A percentile compares a stretch with the other conserved stretches of the same genome.
Conservation (phyloP, 1,140 invertebrate species). For the Phymastichus coffea region DNA sequence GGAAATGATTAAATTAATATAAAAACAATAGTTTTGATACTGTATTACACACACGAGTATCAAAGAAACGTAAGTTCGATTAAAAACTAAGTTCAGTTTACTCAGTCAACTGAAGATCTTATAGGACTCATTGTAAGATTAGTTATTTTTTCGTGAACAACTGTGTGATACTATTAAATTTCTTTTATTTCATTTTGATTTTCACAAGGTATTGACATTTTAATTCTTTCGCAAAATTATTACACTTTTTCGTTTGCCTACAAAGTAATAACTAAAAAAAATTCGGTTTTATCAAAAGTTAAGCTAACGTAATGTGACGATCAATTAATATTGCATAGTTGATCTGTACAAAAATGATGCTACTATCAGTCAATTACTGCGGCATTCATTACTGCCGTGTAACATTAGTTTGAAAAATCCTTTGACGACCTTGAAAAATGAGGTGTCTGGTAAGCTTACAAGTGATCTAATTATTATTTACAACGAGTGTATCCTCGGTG, state of each 20-base stretch:
- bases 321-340: conserved; percentile 8
- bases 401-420: not conserved
- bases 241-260: not conserved
- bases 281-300: not conserved
- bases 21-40: too few relatives aligned
- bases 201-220: not conserved
- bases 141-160: too few relatives aligned
- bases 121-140: too few relatives aligned
- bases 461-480: conserved; percentile 15
- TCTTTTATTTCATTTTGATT: too few relatives aligned
- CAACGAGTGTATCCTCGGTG: not conserved
- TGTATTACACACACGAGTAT: too few relatives aligned
- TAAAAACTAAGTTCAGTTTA: too few relatives aligned
- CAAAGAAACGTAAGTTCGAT: too few relatives aligned
- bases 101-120: too few relatives aligned
- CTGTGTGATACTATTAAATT: too few relatives aligned
- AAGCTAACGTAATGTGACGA: not conserved
- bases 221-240: not conserved
- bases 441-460: not conserved
- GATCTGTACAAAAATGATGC: not conserved
- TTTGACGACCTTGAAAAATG: not conserved
- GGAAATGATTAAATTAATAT: too few relatives aligned
- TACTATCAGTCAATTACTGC: conserved; percentile 28
- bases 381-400: conserved; percentile 2
- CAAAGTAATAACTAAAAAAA: not conserved